A percentile compares a stretch with the other conserved stretches of the same genome.
These are phyloP conservation scores for Trachops cirrhosus DNA, from an alignment of 2,797 vertebrate species.

Conservation along the genomic window DNA sequence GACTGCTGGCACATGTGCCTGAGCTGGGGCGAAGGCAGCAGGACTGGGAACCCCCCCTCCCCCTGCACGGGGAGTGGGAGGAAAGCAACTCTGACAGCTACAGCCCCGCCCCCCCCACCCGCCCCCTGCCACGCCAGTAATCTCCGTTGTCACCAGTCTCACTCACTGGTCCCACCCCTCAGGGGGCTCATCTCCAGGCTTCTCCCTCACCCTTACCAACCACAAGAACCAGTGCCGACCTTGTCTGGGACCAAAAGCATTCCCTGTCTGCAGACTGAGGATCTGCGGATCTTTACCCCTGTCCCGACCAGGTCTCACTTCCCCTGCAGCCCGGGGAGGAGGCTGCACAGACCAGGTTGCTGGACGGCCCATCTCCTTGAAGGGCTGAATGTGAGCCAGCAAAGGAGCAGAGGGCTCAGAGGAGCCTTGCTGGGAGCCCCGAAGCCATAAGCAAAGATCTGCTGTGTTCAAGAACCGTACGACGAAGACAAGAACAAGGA, in stretches of 20 bases:
- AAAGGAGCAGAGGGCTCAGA: background rate
- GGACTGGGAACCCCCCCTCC: background rate
- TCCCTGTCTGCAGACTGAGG: background rate
- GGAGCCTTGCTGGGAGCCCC: background rate
- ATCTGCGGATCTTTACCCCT: background rate
- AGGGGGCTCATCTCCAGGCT: background rate
- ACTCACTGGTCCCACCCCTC: too few relatives aligned
- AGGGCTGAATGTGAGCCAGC: background rate
- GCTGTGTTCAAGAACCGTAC: background rate
- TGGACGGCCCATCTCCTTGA: background rate
- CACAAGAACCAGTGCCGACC: background rate
- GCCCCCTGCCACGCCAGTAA: background rate
- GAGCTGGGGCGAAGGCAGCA: background rate
- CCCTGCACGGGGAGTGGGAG: background rate
- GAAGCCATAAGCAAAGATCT: background rate
- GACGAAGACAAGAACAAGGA: slow-evolving; percentile 36
- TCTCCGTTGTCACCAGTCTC: background rate
- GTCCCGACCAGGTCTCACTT: background rate
- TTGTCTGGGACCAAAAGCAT: background rate
- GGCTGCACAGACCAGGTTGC: background rate
- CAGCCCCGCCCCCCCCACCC: background rate
- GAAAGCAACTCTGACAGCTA: background rate
- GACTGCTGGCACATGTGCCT: background rate
- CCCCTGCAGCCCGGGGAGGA: background rate
- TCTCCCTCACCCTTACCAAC: background rate